Evolutionary conservation across 2,888 invertebrate genomes (phyloP).

Genomic region (Fabriciana adippe): DNA sequence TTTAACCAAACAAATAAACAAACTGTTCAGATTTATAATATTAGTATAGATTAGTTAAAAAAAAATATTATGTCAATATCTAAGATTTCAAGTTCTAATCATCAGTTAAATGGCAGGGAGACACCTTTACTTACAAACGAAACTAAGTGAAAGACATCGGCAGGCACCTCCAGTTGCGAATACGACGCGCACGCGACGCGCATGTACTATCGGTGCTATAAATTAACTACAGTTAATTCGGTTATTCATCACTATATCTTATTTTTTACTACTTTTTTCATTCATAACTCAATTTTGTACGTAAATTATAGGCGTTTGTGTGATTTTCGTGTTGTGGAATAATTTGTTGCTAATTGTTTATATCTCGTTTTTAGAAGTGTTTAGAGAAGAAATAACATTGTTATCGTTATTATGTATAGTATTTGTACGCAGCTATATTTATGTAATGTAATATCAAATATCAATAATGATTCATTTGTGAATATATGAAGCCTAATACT

Average conservation of each 20-base stretch:
- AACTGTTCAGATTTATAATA: too few species aligned
- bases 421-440: not conserved
- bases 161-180: constrained; percentile 63
- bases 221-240: constrained; percentile 39
- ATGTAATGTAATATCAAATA: constrained; percentile 1
- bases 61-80: not conserved
- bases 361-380: not conserved
- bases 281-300: not conserved
- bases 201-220: constrained; percentile 46
- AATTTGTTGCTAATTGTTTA: not conserved
- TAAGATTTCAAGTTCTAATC: not conserved
- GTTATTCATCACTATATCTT: constrained; percentile 36
- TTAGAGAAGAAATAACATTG: not conserved
- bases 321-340: constrained; percentile 14
- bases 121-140: constrained; percentile 34
- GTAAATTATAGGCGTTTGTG: constrained; percentile 6
- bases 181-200: constrained; percentile 65
- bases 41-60: too few species aligned
- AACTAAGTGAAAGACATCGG: constrained; percentile 70
- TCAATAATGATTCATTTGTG: not conserved
- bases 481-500: too few species aligned
- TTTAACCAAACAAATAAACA: too few species aligned
- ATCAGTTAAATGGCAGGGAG: constrained; percentile 24
- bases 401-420: not conserved
- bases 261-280: constrained; percentile 13